Percentiles rank a stretch among this genome's conserved stretches.
Evolutionary conservation across 2,113 vertebrate species (phyloP).

Genomic region (Ailuropoda melanoleuca): DNA sequence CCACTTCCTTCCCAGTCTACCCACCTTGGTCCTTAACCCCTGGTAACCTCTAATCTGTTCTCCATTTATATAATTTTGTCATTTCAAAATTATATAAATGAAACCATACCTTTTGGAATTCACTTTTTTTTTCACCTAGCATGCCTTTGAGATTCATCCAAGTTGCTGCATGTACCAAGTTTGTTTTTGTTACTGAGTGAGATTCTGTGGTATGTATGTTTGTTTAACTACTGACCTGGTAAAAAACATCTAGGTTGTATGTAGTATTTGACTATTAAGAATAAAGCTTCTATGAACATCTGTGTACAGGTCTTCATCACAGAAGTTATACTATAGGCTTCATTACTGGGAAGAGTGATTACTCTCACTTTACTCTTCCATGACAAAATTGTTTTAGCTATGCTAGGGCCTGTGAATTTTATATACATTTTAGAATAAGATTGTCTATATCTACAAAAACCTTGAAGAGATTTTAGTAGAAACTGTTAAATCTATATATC

Average conservation of each 20-base stretch:
- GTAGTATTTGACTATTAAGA: neutral
- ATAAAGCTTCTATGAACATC: neutral
- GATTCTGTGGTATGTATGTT: neutral
- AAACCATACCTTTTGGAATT: neutral
- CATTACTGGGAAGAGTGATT: neutral
- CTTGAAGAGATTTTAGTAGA: neutral
- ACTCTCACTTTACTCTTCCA: neutral
- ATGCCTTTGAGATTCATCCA: neutral
- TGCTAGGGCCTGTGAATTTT: neutral
- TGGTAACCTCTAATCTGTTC: neutral
- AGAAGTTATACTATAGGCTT: neutral
- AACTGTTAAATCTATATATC: neutral
- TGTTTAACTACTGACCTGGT: neutral
- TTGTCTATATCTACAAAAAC: neutral
- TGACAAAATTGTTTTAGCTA: neutral
- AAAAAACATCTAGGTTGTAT: neutral
- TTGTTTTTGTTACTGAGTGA: neutral
- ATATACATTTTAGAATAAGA: neutral
- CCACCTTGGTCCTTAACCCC: neutral
- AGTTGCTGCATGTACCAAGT: neutral
- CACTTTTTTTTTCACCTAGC: neutral
- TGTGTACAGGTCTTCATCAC: neutral
- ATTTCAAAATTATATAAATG: constrained; percentile 15
- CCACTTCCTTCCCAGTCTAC: neutral
- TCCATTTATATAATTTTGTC: neutral